Evolutionary conservation across 2,888 invertebrate species (phyloP).

Genomic region (Megaustenia siamemsis): DNA sequence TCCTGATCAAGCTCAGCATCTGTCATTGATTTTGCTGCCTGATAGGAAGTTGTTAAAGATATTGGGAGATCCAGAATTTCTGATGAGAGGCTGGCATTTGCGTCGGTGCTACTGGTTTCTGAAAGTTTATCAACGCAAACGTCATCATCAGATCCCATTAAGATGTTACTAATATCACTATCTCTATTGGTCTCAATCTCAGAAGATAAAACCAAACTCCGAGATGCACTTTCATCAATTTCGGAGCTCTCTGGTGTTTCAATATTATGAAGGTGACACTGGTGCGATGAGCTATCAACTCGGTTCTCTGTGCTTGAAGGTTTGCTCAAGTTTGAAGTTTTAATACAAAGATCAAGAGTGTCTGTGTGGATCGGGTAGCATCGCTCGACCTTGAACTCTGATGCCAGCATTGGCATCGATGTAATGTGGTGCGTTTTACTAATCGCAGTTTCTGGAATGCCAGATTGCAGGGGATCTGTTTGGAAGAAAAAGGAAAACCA

Average conservation of each 20-base stretch:
- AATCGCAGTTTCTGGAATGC: background rate
- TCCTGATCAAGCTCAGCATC: conserved; percentile 63
- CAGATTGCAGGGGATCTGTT: conserved; percentile 21
- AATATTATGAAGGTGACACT: background rate
- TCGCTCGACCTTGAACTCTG: conserved; percentile 47
- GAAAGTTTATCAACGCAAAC: background rate
- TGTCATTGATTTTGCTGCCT: conserved; percentile 42
- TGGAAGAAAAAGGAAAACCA: background rate
- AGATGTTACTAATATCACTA: background rate
- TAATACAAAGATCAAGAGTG: conserved; percentile 44
- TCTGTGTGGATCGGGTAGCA: conserved; percentile 32
- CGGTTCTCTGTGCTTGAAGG: background rate
- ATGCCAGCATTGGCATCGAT: background rate
- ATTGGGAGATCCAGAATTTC: conserved; percentile 38
- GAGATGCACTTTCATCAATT: conserved; percentile 33
- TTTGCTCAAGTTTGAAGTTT: background rate
- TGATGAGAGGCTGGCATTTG: background rate
- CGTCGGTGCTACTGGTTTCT: background rate
- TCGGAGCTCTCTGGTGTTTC: conserved; percentile 5
- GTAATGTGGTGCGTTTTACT: conserved; percentile 25
- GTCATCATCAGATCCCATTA: background rate
- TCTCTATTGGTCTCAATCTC: conserved; percentile 44
- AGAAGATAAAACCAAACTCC: conserved; percentile 41
- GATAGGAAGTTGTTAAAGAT: conserved; percentile 25
- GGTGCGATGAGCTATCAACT: background rate